Percentiles rank a stretch among this genome's conserved stretches.
Evolutionary conservation across 2,888 invertebrate genomes (phyloP).

Genomic region (Hedychridium roseum): DNA sequence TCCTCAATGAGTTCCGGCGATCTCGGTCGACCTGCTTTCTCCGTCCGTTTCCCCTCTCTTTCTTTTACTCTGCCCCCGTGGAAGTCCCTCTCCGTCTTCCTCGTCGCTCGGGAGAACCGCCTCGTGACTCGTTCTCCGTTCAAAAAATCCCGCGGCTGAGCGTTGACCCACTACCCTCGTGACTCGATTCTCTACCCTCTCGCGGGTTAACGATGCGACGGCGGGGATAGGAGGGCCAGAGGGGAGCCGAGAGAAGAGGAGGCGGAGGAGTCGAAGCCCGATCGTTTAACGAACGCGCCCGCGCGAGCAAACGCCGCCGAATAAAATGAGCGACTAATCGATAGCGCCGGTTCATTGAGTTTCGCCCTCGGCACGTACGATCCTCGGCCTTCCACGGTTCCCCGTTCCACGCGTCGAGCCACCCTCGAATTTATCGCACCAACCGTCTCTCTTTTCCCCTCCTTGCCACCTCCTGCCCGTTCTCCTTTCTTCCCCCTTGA

Average conservation of each 20-base stretch:
- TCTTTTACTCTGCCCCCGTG: constrained; percentile 24
- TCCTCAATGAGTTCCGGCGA: too few relatives aligned
- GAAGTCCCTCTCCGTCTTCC: constrained; percentile 27
- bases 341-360: constrained; percentile 59
- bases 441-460: not conserved
- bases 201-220: constrained; percentile 2
- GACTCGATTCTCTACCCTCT: constrained; percentile 47
- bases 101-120: constrained; percentile 13
- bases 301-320: constrained; percentile 38
- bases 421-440: constrained; percentile 9
- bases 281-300: constrained; percentile 36
- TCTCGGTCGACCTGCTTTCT: constrained; percentile 46
- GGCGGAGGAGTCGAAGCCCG: constrained; percentile 25
- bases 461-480: constrained; percentile 10
- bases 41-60: constrained; percentile 13
- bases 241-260: constrained; percentile 20
- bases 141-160: constrained; percentile 46
- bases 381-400: not conserved
- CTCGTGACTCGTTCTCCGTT: constrained; percentile 30
- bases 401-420: constrained; percentile 4
- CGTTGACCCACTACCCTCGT: constrained; percentile 59
- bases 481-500: too few relatives aligned
- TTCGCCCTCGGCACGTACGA: constrained; percentile 46
- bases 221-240: constrained; percentile 6
- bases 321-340: constrained; percentile 56